These are phyloP conservation scores for Troides aeacus DNA, from an alignment of 2,888 invertebrate genomes.

Conservation along the genomic window DNA sequence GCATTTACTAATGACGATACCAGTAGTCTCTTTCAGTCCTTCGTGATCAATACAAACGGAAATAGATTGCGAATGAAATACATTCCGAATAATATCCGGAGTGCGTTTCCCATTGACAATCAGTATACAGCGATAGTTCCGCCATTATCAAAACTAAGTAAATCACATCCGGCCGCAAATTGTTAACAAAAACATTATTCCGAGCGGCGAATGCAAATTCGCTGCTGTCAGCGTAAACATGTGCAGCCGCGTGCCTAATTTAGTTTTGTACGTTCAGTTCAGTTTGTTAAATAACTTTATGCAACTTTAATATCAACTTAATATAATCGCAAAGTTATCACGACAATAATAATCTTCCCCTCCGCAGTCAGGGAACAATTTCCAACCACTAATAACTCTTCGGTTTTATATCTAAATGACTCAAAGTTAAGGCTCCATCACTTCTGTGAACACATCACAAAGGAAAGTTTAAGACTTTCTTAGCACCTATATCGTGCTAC, in stretches of 20 bases:
- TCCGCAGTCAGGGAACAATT: too few relatives aligned
- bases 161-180: constrained; percentile 12
- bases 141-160: neutral
- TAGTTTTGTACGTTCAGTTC: constrained; percentile 13
- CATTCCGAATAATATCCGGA: neutral
- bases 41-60: too few relatives aligned
- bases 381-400: too few relatives aligned
- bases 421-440: too few relatives aligned
- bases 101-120: neutral
- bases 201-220: constrained; percentile 23
- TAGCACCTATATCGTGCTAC: too few relatives aligned
- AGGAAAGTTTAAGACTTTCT: too few relatives aligned
- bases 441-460: too few relatives aligned
- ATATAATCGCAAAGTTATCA: too few relatives aligned
- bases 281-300: constrained; percentile 14
- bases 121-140: neutral
- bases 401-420: too few relatives aligned
- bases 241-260: constrained; percentile 18
- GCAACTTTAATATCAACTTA: neutral
- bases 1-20: too few relatives aligned
- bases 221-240: constrained; percentile 20
- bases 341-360: too few relatives aligned
- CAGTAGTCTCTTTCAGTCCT: too few relatives aligned
- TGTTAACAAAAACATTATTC: constrained; percentile 25
- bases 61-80: neutral